phyloP scores from a whole-genome alignment of 2,797 vertebrate genomes.

The Salarias fasciatus region DNA sequence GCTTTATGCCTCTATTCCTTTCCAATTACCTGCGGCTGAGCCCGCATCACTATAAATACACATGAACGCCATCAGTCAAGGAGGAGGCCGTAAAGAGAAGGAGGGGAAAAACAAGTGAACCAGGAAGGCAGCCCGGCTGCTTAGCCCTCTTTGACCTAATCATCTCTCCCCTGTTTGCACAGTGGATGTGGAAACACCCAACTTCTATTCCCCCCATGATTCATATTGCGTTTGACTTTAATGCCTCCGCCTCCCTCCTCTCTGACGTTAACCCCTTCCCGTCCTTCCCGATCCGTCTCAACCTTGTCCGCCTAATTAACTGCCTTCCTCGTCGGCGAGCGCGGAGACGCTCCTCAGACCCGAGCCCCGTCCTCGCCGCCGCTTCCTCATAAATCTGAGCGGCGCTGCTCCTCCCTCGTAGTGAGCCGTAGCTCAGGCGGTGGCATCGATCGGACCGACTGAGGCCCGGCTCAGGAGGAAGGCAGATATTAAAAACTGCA shows the following conservation, averaged over 20 bases:
- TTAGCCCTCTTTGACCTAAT: constrained; percentile 47
- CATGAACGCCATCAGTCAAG: constrained; percentile 33
- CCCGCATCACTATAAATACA: constrained; percentile 29
- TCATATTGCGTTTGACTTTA: constrained; percentile 47
- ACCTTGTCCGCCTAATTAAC: constrained; percentile 65
- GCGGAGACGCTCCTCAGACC: constrained; percentile 56
- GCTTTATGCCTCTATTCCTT: constrained; percentile 6
- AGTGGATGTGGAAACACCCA: constrained; percentile 56
- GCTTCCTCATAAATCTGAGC: constrained; percentile 72
- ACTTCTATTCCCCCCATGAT: constrained; percentile 46
- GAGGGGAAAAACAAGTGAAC: constrained; percentile 12
- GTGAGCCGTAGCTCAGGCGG: constrained; percentile 71
- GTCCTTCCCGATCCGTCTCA: constrained; percentile 42
- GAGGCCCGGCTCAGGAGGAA: constrained; percentile 70
- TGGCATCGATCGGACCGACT: constrained; percentile 76
- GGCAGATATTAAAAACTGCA: constrained; percentile 74
- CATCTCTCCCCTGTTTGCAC: constrained; percentile 71
- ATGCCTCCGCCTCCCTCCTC: constrained; percentile 45
- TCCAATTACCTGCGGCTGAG: constrained; percentile 4
- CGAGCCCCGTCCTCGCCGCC: constrained; percentile 50
- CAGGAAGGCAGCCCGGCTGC: constrained; percentile 4
- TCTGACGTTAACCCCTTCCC: constrained; percentile 50
- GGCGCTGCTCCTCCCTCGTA: constrained; percentile 52
- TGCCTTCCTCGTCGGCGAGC: constrained; percentile 45
- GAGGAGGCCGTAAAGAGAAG: constrained; percentile 27